Conservation (phyloP, 2,113 vertebrate genomes). For the Apistogramma diplotaenia region DNA sequence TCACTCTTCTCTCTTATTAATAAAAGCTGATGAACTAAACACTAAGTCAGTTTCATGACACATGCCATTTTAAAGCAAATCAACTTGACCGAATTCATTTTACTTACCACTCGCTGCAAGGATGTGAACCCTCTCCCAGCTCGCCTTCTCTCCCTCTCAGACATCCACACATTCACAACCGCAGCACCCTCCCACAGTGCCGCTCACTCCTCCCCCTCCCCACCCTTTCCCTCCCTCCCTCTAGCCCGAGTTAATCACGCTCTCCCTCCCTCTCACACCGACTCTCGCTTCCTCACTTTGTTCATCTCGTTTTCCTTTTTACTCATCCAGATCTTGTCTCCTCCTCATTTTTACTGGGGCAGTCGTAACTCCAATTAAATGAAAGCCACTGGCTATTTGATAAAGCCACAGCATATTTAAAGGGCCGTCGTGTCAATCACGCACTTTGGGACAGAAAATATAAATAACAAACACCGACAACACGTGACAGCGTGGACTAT, state of each 20-base stretch:
- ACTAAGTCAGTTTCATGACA: not conserved
- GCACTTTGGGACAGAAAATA: not conserved
- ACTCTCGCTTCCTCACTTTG: not conserved
- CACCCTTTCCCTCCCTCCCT: not conserved
- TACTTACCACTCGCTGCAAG: conserved; percentile 51
- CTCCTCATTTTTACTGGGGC: not conserved
- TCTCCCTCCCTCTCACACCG: not conserved
- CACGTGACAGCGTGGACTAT: not conserved
- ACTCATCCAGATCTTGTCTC: conserved; percentile 20
- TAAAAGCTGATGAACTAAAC: not conserved
- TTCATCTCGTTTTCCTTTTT: conserved; percentile 18
- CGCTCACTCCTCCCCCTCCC: conserved; percentile 58
- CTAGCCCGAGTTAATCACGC: not conserved
- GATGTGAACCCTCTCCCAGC: conserved; percentile 45
- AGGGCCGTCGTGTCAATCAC: conserved; percentile 24
- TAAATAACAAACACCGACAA: conserved; percentile 14
- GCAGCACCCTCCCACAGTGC: conserved; percentile 33
- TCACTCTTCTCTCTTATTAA: not conserved
- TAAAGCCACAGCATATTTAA: conserved; percentile 15
- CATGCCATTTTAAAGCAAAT: not conserved
- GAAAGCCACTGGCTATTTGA: not conserved
- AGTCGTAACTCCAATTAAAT: conserved; percentile 21
- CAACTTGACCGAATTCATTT: not conserved
- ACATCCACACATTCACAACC: conserved; percentile 34
- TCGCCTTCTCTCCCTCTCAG: conserved; percentile 13